Evolutionary conservation across 2,113 vertebrate genomes (phyloP), one percentile per base, ranked within the genome.

Genomic region (Taurulus bubalis): DNA sequence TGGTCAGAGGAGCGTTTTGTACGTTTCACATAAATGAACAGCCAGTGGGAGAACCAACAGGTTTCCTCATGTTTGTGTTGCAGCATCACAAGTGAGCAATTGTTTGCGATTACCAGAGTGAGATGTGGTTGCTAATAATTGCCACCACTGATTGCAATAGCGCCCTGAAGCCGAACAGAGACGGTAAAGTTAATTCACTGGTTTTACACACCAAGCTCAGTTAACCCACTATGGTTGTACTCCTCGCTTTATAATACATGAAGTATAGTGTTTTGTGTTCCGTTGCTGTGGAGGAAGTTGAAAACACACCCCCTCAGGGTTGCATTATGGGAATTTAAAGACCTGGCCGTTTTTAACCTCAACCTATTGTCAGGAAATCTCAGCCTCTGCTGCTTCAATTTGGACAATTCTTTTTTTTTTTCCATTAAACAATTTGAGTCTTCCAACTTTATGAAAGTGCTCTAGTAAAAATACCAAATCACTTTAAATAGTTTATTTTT

Each of bases 21-120:
- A 9, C 9, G 36, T 30, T 67, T 28, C 8, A 53, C 67, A 68
- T 6, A 32, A 51, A 78, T 42, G n/a, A 67, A 45, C 38, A 20
- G 15, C n/a, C 68, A 24, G 65, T 59, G 49, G 49, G 71, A 72
- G 34, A 51, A 55, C 53, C 28, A 75, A 56, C 77, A 66, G 20
- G 49, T 77, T 72, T 49, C 58, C 15, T 45, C n/a, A 2, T 55
- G 68, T 77, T 59, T 59, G 58, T 22, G 8, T 5, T 10, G 58
- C 28, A 24, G 6, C 66, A 63, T 32, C 45, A 11, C 53, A 0
- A 49, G 9, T 16, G 7, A 30, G n/a, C 20, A 78, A 42, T 66
- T 60, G 47, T 11, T 40, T 40, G 26, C 60, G 16, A 69, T 76
- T 63, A 62, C 53, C 14, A 24, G n/a, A 20, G 58, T 8, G 8